These are phyloP conservation scores for Colistium nudipinnis DNA, from an alignment of 2,113 vertebrate species.

Conservation along the genomic window DNA sequence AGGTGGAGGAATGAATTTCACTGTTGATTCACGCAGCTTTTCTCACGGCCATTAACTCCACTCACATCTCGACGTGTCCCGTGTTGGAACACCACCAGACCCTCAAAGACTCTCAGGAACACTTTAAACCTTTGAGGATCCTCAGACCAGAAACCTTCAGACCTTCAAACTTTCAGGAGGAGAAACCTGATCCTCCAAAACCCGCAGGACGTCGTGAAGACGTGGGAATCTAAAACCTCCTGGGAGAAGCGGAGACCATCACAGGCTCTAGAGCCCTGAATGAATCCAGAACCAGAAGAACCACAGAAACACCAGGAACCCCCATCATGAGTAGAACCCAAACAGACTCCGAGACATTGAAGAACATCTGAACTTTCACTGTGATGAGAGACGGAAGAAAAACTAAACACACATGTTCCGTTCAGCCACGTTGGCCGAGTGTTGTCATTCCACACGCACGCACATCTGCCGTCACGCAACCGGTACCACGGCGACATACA, in stretches of 20 bases:
- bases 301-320: too few species aligned
- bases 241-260: too few species aligned
- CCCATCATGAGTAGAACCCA: too few species aligned
- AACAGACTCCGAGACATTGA: too few species aligned
- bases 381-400: neutral
- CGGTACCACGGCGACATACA: slow-evolving; percentile 19
- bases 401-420: slow-evolving; percentile 37
- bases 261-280: too few species aligned
- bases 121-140: slow-evolving; percentile 1
- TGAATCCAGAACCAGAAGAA: too few species aligned
- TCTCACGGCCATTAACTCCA: slow-evolving; percentile 43
- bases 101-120: neutral
- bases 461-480: slow-evolving; percentile 15
- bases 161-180: too few species aligned
- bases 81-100: slow-evolving; percentile 21
- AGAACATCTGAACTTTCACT: too few species aligned
- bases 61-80: slow-evolving; percentile 34
- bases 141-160: neutral
- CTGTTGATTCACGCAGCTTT: slow-evolving; percentile 56
- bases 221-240: too few species aligned
- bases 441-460: slow-evolving; percentile 32
- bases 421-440: slow-evolving; percentile 31
- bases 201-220: too few species aligned
- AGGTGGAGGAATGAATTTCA: too few species aligned
- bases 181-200: too few species aligned